phyloP scores from a whole-genome alignment of 2,113 vertebrate genomes.

The Cyanoderma ruficeps region DNA sequence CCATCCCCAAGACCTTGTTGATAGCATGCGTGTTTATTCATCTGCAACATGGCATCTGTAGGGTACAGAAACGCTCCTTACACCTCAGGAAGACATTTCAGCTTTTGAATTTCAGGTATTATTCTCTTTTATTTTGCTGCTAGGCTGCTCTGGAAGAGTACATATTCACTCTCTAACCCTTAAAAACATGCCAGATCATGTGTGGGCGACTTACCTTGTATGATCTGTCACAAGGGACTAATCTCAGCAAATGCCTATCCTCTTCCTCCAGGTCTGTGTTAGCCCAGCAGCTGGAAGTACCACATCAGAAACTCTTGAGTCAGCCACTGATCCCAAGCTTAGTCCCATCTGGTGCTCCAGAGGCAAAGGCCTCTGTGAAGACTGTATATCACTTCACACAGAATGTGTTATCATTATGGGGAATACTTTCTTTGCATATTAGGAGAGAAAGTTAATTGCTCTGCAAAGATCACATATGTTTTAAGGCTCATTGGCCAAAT shows the following conservation, averaged over 20 bases:
- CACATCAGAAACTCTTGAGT: background rate
- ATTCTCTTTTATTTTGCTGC: background rate
- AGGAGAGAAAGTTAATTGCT: background rate
- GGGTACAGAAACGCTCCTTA: background rate
- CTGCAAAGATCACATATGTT: background rate
- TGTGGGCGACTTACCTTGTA: accelerated
- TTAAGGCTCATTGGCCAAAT: background rate
- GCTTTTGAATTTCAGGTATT: background rate
- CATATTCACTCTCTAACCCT: background rate
- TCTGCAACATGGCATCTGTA: background rate
- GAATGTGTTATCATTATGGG: background rate
- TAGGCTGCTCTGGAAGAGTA: background rate
- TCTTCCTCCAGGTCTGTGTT: background rate
- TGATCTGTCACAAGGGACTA: background rate
- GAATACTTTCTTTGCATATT: background rate
- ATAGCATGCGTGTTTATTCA: background rate
- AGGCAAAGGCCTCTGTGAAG: background rate
- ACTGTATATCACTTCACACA: background rate
- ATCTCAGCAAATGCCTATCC: accelerated
- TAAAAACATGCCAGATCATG: background rate
- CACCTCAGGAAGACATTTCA: background rate
- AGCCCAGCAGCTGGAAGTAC: background rate
- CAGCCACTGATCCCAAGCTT: background rate
- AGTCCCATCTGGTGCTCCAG: background rate
- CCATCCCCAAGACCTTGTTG: background rate